These are phyloP conservation scores for Ladona fulva DNA, from an alignment of 1,140 invertebrate genomes.

Conservation along the genomic window DNA sequence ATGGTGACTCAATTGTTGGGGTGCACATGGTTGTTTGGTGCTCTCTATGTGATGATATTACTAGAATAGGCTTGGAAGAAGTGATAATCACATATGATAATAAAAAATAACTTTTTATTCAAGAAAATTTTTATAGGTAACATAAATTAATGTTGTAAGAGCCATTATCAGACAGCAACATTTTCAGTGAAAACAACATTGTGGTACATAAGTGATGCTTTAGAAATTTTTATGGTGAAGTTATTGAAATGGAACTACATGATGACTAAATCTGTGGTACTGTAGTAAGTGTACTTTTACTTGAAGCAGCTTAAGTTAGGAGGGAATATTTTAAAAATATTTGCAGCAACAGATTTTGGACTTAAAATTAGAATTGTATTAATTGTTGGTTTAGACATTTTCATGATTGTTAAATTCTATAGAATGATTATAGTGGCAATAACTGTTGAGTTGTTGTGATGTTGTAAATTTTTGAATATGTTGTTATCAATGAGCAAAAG, in stretches of 20 bases:
- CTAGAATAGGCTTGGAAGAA: background rate
- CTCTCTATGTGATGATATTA: constrained; percentile 10
- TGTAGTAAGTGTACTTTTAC: background rate
- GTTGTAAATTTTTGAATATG: background rate
- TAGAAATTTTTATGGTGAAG: background rate
- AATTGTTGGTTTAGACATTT: background rate
- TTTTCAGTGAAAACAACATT: background rate
- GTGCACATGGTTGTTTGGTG: background rate
- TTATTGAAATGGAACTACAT: background rate
- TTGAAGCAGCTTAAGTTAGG: background rate
- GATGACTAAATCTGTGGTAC: background rate
- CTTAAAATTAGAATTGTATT: background rate
- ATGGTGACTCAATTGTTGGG: background rate
- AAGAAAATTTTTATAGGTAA: background rate
- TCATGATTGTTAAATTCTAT: background rate
- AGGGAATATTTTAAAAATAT: background rate
- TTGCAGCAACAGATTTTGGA: no score
- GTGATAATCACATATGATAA: constrained; percentile 2
- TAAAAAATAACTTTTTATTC: background rate
- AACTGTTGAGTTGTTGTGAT: background rate
- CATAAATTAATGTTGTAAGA: background rate
- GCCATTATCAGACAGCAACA: background rate
- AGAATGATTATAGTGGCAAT: background rate
- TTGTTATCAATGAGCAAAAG: no score
- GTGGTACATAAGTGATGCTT: background rate